phyloP scores from a whole-genome alignment of 2,797 vertebrate species.

The Triplophysa bombifrons region DNA sequence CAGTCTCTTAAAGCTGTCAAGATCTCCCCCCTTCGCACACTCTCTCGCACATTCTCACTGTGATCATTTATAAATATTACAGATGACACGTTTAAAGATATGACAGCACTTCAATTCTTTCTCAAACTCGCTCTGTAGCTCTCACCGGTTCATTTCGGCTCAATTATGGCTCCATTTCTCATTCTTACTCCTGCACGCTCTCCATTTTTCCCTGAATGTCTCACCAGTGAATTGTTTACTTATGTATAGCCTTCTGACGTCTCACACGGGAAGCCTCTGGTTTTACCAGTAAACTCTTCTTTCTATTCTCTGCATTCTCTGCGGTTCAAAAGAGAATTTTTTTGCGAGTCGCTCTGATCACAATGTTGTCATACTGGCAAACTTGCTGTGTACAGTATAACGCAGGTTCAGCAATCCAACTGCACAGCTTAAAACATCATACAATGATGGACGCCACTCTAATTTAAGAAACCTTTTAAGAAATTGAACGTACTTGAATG shows the following conservation, averaged over 20 bases:
- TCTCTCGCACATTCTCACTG: not conserved
- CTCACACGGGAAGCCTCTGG: slow-evolving; percentile 71
- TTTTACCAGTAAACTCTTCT: slow-evolving; percentile 74
- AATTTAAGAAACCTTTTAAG: no score
- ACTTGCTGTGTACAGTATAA: no score
- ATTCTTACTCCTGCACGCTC: not conserved
- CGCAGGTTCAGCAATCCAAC: no score
- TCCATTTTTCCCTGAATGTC: not conserved
- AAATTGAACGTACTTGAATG: no score
- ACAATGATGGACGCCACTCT: no score
- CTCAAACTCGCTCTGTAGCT: not conserved
- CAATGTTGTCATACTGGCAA: no score
- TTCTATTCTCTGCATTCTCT: slow-evolving; percentile 63
- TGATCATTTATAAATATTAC: not conserved
- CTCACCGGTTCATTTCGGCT: not conserved
- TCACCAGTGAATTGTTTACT: slow-evolving; percentile 32
- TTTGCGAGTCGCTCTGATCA: no score
- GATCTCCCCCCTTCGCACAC: not conserved
- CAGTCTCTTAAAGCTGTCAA: not conserved
- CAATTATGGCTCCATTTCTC: not conserved
- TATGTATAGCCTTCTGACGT: slow-evolving; percentile 18
- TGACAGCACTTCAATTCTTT: not conserved
- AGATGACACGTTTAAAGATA: not conserved
- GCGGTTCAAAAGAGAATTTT: no score
- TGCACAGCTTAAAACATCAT: no score